Evolutionary conservation across 2,888 invertebrate species (phyloP), one percentile per base, ranked within the genome.

Genomic region (Cataglyphis cursor): DNA sequence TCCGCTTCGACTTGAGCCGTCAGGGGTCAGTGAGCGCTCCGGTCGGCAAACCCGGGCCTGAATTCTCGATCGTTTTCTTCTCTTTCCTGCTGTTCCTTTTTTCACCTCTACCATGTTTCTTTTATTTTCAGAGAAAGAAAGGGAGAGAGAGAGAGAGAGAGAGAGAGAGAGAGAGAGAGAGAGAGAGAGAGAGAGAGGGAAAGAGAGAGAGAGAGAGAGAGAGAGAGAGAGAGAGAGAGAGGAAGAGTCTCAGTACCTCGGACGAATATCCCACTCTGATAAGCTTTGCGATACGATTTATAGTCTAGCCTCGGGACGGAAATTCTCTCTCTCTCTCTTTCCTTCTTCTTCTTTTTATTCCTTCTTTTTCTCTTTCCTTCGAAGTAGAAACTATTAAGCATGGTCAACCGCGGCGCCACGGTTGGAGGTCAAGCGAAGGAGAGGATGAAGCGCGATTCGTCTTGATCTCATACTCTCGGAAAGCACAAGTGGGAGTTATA

Each of bases 321-420:
- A 81, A 76, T 68, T 85, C 64, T 62, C 28, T 48, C 51, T 62
- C 74, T 44, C 44, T 44, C 44, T 31, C 44, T 31, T 44, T 44
- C 4, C 41, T 44, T 61, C 41, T 44, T n/a, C 28, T 18, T 51
- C 68, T 68, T 12, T 35, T 18, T 31, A 31, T 68, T 76, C 15
- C 21, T 54, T 74, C 62, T 65, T 64, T 65, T 38, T 24, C 44
- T 44, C 35, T 89, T 87, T 86, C 88, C 81, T 82, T 78, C 82
- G 35, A 88, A 91, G 90, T 92, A 91, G 92, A 93, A 93, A 93
- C 93, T 92, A 93, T 93, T 93, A 93, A 90, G 72, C 87, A 72
- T 48, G 64, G 74, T 86, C 86, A 82, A 84, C 66, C 83, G 75
- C 48, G 86, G 84, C 84, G 85, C 89, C 88, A 81, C 84, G 78